Percentiles rank a stretch among this genome's conserved stretches.
Evolutionary conservation across 2,113 vertebrate species (phyloP).

Genomic region (Etia nguti): DNA sequence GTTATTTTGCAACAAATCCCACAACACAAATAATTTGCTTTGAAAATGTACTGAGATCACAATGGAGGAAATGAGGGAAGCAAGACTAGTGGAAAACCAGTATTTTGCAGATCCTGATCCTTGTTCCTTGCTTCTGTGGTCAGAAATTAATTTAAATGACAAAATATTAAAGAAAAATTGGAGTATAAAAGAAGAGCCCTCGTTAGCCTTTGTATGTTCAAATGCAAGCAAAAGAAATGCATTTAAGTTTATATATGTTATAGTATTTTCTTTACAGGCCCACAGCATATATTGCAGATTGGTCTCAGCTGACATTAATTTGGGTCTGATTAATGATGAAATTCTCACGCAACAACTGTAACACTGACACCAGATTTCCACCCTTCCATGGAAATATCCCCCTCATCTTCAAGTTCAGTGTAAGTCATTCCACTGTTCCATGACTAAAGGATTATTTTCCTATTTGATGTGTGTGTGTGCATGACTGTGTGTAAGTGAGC

Average conservation of each 20-base stretch:
- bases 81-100: not conserved
- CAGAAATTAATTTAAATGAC: not conserved
- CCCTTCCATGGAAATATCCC: not conserved
- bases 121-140: not conserved
- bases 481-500: not conserved
- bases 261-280: not conserved
- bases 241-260: conserved; percentile 22
- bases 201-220: not conserved
- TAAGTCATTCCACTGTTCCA: not conserved
- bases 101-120: not conserved
- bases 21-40: not conserved
- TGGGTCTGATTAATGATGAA: conserved; percentile 23
- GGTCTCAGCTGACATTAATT: not conserved
- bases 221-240: not conserved
- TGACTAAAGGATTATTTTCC: conserved; percentile 21
- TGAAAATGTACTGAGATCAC: not conserved
- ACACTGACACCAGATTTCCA: not conserved
- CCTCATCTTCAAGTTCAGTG: conserved; percentile 1
- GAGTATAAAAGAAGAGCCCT: not conserved
- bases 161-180: not conserved
- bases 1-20: not conserved
- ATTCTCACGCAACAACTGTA: conserved; percentile 14
- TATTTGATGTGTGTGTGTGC: not conserved
- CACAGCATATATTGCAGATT: not conserved
- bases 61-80: not conserved